Evolutionary conservation across 2,113 vertebrate genomes (phyloP), one percentile per base, ranked within the genome.

Genomic region (Tetrao urogallus): DNA sequence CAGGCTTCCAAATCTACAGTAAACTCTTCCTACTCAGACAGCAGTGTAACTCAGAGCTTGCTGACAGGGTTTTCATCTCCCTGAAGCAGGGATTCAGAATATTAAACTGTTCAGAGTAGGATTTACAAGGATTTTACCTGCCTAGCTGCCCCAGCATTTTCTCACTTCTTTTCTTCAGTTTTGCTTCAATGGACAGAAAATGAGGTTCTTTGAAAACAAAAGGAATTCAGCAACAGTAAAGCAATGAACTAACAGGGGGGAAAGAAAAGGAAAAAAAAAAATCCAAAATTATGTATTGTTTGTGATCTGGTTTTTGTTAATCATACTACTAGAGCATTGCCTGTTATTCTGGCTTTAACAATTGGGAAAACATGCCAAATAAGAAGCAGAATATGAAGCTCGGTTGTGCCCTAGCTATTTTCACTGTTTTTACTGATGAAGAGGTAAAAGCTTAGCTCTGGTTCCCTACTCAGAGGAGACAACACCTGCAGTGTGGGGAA

Each of bases 121-220:
- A 92, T 95, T 94, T 95, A 71, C 79, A 83, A 56, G 72, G 89
- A 94, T 96, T 97, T 92, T 94, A 92, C 96, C 93, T 94, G 79
- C 61, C 79, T 91, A 78, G 65, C 83, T 86, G 56, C 57, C 38
- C 88, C 57, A 78, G 81, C 20, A 94, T 92, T 97, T 96, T 92
- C 52, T 91, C 79, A 42, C 52, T 90, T 84, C n/a, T 95, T 89
- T 88, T 57, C 43, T 78, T 80, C 71, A 52, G 42, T 92, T 94
- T 90, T 95, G 69, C 79, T 94, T 78, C 88, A 92, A 24, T 90
- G 65, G 57, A 61, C 19, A 81, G 69, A 96, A 95, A 92, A 92
- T 69, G 0, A 89, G 40, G 48, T 88, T 76, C 52, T 77, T 19
- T 67, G 40, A 71, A 94, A 93, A 81, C 60, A 95, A 74, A 86